phyloP scores from a whole-genome alignment of 2,113 vertebrate species.

The Recurvirostra avosetta region DNA sequence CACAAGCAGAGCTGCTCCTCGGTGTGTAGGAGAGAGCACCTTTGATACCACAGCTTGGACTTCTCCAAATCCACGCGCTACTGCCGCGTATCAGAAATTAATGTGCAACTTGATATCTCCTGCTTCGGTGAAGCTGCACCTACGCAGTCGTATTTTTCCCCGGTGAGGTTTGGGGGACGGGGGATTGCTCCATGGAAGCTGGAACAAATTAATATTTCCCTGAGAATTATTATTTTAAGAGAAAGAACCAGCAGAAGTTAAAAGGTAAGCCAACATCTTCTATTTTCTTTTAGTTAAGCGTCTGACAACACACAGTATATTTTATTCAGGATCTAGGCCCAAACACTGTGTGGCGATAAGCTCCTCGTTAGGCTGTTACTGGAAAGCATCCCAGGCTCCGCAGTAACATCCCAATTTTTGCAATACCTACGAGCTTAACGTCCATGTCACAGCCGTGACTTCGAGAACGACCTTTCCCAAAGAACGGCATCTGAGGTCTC shows the following conservation, averaged over 20 bases:
- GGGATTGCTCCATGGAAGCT: slow-evolving; percentile 4
- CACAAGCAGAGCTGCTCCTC: not conserved
- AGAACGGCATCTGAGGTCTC: not conserved
- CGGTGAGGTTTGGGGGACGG: not conserved
- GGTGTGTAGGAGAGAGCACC: not conserved
- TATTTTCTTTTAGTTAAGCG: not conserved
- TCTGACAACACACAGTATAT: slow-evolving; percentile 7
- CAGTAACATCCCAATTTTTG: not conserved
- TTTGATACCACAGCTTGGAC: not conserved
- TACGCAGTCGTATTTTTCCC: not conserved
- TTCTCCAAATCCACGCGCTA: not conserved
- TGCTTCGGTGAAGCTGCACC: not conserved
- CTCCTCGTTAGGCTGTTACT: not conserved
- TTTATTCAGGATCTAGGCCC: not conserved
- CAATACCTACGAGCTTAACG: not conserved
- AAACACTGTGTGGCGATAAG: rapidly evolving
- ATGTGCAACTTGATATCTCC: not conserved
- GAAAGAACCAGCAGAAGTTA: not conserved
- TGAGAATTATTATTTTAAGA: slow-evolving; percentile 28
- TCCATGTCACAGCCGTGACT: not conserved
- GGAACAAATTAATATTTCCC: slow-evolving; percentile 51
- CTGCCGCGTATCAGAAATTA: not conserved
- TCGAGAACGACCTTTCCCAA: not conserved
- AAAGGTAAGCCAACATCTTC: slow-evolving; percentile 38
- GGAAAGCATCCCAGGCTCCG: not conserved